These are phyloP conservation scores for Phalacrocorax brasilianus DNA, from an alignment of 2,113 vertebrate genomes.

Conservation along the genomic window DNA sequence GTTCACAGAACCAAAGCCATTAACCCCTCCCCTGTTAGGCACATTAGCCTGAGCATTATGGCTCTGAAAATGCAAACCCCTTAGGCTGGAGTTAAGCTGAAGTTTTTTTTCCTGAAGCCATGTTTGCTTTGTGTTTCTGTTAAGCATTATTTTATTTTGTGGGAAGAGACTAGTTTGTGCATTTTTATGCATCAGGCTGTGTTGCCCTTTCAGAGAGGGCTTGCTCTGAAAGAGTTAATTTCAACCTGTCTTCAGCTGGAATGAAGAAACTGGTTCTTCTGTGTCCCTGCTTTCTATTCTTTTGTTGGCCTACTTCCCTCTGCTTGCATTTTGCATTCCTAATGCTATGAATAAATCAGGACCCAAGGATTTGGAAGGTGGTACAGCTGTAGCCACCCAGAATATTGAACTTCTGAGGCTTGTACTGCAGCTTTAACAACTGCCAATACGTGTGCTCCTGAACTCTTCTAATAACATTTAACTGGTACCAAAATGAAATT, in stretches of 20 bases:
- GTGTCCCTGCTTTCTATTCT: conserved; percentile 49
- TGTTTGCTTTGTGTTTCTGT: background rate
- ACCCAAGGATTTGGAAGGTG: conserved; percentile 60
- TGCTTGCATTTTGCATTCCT: conserved; percentile 68
- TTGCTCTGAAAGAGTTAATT: conserved; percentile 37
- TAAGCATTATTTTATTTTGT: background rate
- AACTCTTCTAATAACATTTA: background rate
- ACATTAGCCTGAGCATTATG: background rate
- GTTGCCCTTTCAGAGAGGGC: background rate
- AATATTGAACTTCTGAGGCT: conserved; percentile 31
- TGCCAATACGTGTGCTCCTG: background rate
- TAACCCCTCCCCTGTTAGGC: background rate
- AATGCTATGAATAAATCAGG: conserved; percentile 71
- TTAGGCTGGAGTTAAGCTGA: background rate
- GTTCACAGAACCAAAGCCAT: background rate
- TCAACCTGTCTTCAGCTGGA: conserved; percentile 54
- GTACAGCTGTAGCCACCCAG: conserved; percentile 66
- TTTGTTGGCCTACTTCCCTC: conserved; percentile 67
- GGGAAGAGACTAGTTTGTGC: background rate
- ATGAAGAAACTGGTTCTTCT: conserved; percentile 53
- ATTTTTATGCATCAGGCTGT: background rate
- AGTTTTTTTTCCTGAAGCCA: background rate
- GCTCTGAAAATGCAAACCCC: background rate
- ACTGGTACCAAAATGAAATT: background rate
- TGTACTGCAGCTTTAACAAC: conserved; percentile 4